Conservation (phyloP, 1,140 invertebrate species). For the Tetraneura akinire region DNA sequence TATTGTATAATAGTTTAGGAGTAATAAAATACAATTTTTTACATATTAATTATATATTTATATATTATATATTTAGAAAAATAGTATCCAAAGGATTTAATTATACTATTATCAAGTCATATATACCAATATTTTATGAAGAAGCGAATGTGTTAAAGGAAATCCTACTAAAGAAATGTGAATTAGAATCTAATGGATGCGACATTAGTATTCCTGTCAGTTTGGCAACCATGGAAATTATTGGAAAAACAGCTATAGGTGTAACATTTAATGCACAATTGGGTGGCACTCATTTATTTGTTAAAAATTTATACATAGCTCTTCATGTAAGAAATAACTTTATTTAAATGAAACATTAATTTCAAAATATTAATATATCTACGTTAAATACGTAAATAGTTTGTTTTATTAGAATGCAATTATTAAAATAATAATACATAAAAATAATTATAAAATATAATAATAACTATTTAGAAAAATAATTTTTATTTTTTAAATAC, state of each 20-base stretch:
- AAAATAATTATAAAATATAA: no score
- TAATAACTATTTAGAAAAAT: no score
- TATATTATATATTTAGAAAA: slow-evolving; percentile 6
- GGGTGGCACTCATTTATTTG: not conserved
- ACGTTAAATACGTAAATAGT: no score
- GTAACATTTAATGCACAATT: slow-evolving; percentile 30
- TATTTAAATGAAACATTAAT: no score
- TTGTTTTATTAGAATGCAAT: no score
- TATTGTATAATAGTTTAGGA: not conserved
- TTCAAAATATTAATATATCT: no score
- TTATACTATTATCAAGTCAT: not conserved
- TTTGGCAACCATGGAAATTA: slow-evolving; percentile 38
- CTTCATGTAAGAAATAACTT: not conserved
- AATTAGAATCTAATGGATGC: not conserved
- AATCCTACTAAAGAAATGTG: not conserved
- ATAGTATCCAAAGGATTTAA: not conserved
- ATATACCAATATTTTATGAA: slow-evolving; percentile 35
- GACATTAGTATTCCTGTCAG: not conserved
- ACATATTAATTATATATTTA: no score
- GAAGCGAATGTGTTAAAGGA: not conserved
- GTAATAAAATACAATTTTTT: no score
- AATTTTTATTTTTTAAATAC: not conserved
- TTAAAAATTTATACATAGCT: slow-evolving; percentile 2
- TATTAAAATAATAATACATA: no score
- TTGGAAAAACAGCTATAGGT: slow-evolving; percentile 30